Conservation (phyloP, 2,888 invertebrate genomes). For the Timema podura region DNA sequence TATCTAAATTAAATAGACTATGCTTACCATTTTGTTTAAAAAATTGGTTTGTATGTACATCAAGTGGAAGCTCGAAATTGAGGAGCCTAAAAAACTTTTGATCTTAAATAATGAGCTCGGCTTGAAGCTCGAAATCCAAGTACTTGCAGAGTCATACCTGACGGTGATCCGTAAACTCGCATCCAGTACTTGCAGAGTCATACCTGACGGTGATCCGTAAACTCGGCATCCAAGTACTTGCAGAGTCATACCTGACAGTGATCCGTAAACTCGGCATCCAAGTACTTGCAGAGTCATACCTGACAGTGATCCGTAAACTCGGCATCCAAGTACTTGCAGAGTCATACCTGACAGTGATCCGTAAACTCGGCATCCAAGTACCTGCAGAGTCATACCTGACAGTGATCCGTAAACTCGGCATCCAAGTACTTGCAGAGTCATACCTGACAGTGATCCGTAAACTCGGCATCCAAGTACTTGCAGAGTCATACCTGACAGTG, state of each 20-base stretch:
- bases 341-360: slow-evolving; percentile 63
- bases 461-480: too few relatives aligned
- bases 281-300: slow-evolving; percentile 88
- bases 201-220: slow-evolving; percentile 66
- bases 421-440: too few relatives aligned
- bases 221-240: slow-evolving; percentile 87
- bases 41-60: too few relatives aligned
- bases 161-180: slow-evolving; percentile 69
- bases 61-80: too few relatives aligned
- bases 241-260: slow-evolving; percentile 76
- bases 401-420: too few relatives aligned
- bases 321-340: slow-evolving; percentile 93
- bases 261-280: slow-evolving; percentile 80
- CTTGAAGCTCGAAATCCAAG: too few relatives aligned
- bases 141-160: neutral
- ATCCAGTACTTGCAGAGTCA: slow-evolving; percentile 91
- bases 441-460: too few relatives aligned
- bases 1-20: too few relatives aligned
- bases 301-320: slow-evolving; percentile 65
- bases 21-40: too few relatives aligned
- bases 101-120: too few relatives aligned
- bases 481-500: slow-evolving; percentile 47
- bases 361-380: slow-evolving; percentile 32
- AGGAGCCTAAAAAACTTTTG: too few relatives aligned
- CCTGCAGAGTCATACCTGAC: too few relatives aligned